Evolutionary conservation across 2,888 invertebrate species (phyloP).

Genomic region (Alviniconcha strummeri): DNA sequence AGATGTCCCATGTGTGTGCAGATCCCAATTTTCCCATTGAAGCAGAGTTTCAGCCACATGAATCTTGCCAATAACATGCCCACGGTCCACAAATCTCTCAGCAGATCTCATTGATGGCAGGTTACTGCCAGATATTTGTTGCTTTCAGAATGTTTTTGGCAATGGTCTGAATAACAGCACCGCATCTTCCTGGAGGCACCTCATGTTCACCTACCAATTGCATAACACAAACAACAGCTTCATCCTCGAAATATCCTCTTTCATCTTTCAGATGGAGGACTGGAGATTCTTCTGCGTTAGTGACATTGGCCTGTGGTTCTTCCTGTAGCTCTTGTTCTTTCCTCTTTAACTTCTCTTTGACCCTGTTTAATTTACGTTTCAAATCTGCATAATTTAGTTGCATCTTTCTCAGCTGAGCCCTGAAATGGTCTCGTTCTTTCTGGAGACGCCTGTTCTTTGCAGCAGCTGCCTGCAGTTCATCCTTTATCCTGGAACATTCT

Average conservation of each 20-base stretch:
- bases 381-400: too few relatives aligned
- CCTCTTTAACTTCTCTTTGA: too few relatives aligned
- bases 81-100: background rate
- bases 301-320: too few relatives aligned
- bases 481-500: too few relatives aligned
- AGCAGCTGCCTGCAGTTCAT: too few relatives aligned
- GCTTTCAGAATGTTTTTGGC: background rate
- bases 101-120: background rate
- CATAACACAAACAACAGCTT: background rate
- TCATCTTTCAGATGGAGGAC: too few relatives aligned
- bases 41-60: background rate
- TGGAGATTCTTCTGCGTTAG: too few relatives aligned
- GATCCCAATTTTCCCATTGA: background rate
- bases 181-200: conserved; percentile 11
- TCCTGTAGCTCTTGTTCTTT: too few relatives aligned
- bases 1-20: conserved; percentile 1
- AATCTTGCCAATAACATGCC: background rate
- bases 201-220: background rate
- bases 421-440: too few relatives aligned
- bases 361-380: too few relatives aligned
- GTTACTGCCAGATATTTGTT: background rate
- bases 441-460: too few relatives aligned
- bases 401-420: too few relatives aligned
- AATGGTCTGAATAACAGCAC: background rate
- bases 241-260: background rate